These are phyloP conservation scores for Sylvicapra grimmia DNA, from an alignment of 2,113 vertebrate species.

Conservation along the genomic window DNA sequence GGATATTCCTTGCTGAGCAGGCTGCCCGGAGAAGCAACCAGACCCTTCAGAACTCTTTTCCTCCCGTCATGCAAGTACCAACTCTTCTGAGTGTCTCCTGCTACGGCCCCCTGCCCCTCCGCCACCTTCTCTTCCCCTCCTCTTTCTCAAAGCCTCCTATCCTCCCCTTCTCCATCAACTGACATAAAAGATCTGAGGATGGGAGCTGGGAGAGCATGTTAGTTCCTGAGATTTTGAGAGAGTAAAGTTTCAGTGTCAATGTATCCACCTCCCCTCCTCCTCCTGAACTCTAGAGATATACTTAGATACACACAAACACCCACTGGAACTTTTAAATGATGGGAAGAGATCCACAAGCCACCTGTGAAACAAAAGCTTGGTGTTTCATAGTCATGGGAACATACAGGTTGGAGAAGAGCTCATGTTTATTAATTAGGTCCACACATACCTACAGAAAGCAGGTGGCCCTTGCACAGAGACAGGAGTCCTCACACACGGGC, in stretches of 20 bases:
- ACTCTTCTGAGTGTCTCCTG: not conserved
- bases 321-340: not conserved
- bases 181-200: not conserved
- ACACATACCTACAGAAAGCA: not conserved
- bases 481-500: not conserved
- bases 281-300: not conserved
- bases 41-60: not conserved
- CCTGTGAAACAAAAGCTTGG: not conserved
- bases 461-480: not conserved
- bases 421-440: not conserved
- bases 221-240: not conserved
- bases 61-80: not conserved
- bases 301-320: not conserved
- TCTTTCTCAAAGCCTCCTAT: not conserved
- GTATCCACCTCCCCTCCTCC: not conserved
- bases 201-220: not conserved
- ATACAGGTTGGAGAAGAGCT: not conserved
- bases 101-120: accelerated
- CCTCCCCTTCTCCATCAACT: not conserved
- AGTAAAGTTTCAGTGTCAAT: not conserved
- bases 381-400: not conserved
- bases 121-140: too few species aligned
- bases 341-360: not conserved
- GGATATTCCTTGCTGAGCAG: not conserved
- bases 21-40: not conserved